These are phyloP conservation scores for Sinonovacula constricta DNA, from an alignment of 1,140 invertebrate genomes.

Conservation along the genomic window DNA sequence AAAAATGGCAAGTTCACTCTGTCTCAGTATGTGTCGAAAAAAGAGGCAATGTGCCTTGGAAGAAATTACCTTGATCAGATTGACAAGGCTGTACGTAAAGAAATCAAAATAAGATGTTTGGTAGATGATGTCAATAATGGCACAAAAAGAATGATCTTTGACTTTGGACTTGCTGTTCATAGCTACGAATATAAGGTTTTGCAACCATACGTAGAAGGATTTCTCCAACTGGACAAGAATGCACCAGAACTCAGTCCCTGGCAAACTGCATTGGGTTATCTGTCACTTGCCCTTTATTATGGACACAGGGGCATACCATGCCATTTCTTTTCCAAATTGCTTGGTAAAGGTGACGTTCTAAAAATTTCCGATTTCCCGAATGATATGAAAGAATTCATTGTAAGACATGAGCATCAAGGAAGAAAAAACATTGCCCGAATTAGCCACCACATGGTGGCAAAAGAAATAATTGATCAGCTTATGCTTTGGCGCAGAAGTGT, in stretches of 20 bases:
- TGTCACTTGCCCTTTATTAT: slow-evolving; percentile 61
- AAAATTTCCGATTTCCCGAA: slow-evolving; percentile 49
- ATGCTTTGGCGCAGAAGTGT: neutral
- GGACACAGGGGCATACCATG: slow-evolving; percentile 59
- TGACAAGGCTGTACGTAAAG: neutral
- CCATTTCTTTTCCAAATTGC: slow-evolving; percentile 53
- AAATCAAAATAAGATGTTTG: slow-evolving; percentile 4
- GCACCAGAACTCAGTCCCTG: slow-evolving; percentile 4
- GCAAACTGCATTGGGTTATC: slow-evolving; percentile 50
- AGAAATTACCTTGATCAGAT: neutral
- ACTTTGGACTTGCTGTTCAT: slow-evolving; percentile 58
- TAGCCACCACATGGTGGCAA: slow-evolving; percentile 60
- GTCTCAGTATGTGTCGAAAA: neutral
- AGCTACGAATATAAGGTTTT: slow-evolving; percentile 51
- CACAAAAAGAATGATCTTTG: slow-evolving; percentile 36
- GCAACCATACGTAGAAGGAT: slow-evolving; percentile 37
- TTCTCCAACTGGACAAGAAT: neutral
- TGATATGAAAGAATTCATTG: slow-evolving; percentile 52
- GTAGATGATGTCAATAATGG: slow-evolving; percentile 41
- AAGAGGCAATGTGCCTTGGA: neutral
- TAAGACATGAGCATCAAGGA: slow-evolving; percentile 43
- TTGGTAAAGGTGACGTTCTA: slow-evolving; percentile 29
- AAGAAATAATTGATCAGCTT: slow-evolving; percentile 63
- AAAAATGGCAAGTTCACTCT: neutral
- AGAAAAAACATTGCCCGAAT: slow-evolving; percentile 52